phyloP scores from a whole-genome alignment of 2,888 invertebrate genomes.

The Vanessa cardui region DNA sequence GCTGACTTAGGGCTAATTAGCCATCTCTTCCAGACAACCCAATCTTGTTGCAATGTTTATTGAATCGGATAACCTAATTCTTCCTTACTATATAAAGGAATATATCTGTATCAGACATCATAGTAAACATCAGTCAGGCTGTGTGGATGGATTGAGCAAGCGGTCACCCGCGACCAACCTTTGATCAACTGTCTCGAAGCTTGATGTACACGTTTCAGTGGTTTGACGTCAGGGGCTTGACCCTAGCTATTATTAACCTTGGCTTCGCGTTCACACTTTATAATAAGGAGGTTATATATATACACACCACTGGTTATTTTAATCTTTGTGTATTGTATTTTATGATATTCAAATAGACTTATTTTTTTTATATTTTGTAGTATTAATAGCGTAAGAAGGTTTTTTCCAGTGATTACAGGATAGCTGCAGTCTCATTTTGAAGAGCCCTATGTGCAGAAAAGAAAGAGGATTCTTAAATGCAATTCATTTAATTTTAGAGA shows the following conservation, averaged over 20 bases:
- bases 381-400: too few relatives aligned
- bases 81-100: not conserved
- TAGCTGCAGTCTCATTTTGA: too few relatives aligned
- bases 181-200: slow-evolving; percentile 46
- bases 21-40: too few relatives aligned
- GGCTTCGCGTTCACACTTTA: not conserved
- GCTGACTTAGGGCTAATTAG: too few relatives aligned
- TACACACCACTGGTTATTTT: not conserved
- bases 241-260: slow-evolving; percentile 23
- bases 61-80: too few relatives aligned
- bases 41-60: too few relatives aligned
- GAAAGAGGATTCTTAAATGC: too few relatives aligned
- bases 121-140: not conserved
- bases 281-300: not conserved
- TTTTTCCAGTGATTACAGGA: too few relatives aligned
- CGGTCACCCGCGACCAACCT: slow-evolving; percentile 45
- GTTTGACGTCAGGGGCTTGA: slow-evolving; percentile 43
- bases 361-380: too few relatives aligned
- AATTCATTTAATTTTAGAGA: too few relatives aligned
- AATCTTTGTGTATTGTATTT: not conserved
- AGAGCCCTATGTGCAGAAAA: too few relatives aligned
- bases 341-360: too few relatives aligned
- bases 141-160: slow-evolving; percentile 22
- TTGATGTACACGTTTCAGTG: slow-evolving; percentile 44
- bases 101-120: not conserved